Evolutionary conservation across 2,113 vertebrate species (phyloP).

Genomic region (Heterocephalus glaber): DNA sequence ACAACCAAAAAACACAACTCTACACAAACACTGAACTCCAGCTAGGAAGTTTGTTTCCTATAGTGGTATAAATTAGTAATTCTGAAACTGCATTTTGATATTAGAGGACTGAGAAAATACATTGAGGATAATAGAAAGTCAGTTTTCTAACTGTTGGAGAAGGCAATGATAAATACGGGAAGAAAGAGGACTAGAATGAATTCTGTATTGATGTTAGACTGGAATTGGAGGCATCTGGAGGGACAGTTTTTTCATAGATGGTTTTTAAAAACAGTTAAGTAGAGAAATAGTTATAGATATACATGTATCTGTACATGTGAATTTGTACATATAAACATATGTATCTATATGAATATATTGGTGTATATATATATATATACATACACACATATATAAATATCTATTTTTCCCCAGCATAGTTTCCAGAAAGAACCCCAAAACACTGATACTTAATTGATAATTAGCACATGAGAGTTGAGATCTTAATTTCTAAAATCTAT

Average conservation of each 20-base stretch:
- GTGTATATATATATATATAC: background rate
- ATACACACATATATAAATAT: background rate
- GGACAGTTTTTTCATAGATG: background rate
- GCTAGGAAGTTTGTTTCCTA: constrained; percentile 6
- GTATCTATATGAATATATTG: background rate
- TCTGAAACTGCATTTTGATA: constrained; percentile 2
- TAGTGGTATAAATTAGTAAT: background rate
- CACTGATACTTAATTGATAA: background rate
- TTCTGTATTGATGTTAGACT: background rate
- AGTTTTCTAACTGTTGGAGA: background rate
- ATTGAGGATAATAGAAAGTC: background rate
- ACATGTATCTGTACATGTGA: background rate
- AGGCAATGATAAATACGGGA: background rate
- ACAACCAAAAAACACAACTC: background rate
- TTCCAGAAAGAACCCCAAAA: background rate
- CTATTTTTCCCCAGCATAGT: background rate
- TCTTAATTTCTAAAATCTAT: background rate
- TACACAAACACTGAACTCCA: background rate
- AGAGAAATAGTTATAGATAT: background rate
- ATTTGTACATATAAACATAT: background rate
- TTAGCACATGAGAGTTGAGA: background rate
- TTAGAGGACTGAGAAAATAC: background rate
- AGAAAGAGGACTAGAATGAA: background rate
- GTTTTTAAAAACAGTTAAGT: background rate
- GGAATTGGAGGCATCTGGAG: background rate